Evolutionary conservation across 1,140 invertebrate genomes (phyloP), one percentile per base, ranked within the genome.

Genomic region (Conopomorpha cramerella): DNA sequence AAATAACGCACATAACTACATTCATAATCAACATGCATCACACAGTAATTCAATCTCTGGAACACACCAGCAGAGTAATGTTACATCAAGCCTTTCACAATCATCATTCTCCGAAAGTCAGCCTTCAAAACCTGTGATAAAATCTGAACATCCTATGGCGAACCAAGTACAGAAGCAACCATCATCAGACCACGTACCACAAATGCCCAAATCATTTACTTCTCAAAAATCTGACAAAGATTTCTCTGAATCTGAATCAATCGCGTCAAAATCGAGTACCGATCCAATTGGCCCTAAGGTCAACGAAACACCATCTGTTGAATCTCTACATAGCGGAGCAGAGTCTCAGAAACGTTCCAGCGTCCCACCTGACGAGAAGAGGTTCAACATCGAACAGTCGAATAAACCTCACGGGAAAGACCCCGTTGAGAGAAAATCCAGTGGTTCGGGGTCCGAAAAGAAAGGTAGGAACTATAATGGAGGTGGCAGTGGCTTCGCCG

Each of bases 381-480:
- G 55, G 36, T 49, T 61, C 44, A 58, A 40, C 35, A 57, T 54
- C 46, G 68, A 73, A 35, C 56, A 58, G 34, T 34, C 55, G 12
- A 62, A 61, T 43, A 71, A 68, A 55, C 56, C 60, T 36, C 46
- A 55, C 7, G 30, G 39, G 14, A 78, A 79, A 44, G 77, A 79
- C 36, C 61, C 70, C 3, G 41, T 71, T 30, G 77, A 79, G 57
- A 45, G 77, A 38, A 79, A 78, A 44, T 73, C 74, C 13, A 78
- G 77, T 50, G 73, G 76, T 12, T 77, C 73, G 31, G 74, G 74
- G 34, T 79, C 76, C 39, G 76, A 78, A 54, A 77, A 77, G 41
- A 80, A 76, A 48, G 49, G 59, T n/a, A 54, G 71, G 46, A 62
- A 62, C 8, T 78, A 61, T 41, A 63, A 58, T 10, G 53, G 36